phyloP scores from a whole-genome alignment of 92 coral and sea anemone species.

The Chrysogorgia sp. region DNA sequence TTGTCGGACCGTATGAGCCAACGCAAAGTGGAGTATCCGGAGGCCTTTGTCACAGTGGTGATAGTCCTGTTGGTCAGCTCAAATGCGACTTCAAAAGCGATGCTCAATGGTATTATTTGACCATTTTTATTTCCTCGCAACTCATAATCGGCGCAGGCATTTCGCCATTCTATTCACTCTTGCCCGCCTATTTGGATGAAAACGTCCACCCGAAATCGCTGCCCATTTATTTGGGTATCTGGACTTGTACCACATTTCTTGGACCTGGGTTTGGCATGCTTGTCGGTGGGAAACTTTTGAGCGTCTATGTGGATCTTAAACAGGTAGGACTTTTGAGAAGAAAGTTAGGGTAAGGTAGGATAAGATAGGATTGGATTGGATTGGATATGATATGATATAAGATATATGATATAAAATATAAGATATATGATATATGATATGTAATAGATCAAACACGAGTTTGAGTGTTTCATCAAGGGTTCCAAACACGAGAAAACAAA shows the following conservation, averaged over 20 bases:
- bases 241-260: conserved; percentile 58
- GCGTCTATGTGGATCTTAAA: conserved; percentile 67
- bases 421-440: too few relatives aligned
- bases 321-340: conserved; percentile 40
- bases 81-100: conserved; percentile 62
- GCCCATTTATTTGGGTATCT: conserved; percentile 73
- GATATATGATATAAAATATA: too few relatives aligned
- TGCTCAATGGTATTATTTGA: conserved; percentile 67
- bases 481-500: too few relatives aligned
- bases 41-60: neutral
- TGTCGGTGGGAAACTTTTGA: conserved; percentile 67
- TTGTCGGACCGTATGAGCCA: conserved; percentile 72
- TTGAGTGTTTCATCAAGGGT: too few relatives aligned
- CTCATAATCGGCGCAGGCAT: conserved; percentile 78
- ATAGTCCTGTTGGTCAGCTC: neutral
- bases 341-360: too few relatives aligned
- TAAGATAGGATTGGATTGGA: too few relatives aligned
- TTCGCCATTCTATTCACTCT: conserved; percentile 75
- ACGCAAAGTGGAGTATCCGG: neutral
- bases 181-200: conserved; percentile 86
- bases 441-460: too few relatives aligned
- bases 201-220: conserved; percentile 82
- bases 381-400: too few relatives aligned
- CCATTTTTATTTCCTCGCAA: conserved; percentile 65
- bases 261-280: conserved; percentile 79